Conservation (phyloP, 2,797 vertebrate species). For the Luscinia luscinia region DNA sequence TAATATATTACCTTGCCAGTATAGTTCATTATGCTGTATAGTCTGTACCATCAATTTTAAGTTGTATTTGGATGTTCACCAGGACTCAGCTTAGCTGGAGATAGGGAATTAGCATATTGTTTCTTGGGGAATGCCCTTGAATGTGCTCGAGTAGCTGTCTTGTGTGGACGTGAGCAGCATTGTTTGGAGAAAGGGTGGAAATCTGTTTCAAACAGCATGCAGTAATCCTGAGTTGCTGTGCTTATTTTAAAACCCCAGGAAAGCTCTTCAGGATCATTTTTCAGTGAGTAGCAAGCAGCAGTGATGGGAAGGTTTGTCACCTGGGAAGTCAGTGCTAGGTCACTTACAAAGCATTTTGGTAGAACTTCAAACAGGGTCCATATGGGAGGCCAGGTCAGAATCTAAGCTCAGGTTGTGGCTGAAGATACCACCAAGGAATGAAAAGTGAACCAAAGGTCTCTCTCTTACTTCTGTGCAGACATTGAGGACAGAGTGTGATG, state of each 20-base stretch:
- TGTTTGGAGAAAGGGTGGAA: constrained; percentile 25
- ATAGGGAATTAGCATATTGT: constrained; percentile 78
- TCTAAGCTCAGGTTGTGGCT: not conserved
- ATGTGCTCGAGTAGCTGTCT: constrained; percentile 71
- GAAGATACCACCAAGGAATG: not conserved
- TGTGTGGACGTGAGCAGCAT: constrained; percentile 74
- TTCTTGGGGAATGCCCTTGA: constrained; percentile 87
- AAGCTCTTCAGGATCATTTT: constrained; percentile 62
- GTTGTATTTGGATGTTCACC: constrained; percentile 22
- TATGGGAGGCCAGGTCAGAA: constrained; percentile 46
- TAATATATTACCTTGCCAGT: not conserved
- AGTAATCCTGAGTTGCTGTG: constrained; percentile 32
- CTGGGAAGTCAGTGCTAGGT: constrained; percentile 39
- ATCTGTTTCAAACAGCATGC: constrained; percentile 22
- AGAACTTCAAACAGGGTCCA: constrained; percentile 48
- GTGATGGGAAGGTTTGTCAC: constrained; percentile 38
- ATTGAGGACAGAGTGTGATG: not conserved
- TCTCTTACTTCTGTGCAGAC: not conserved
- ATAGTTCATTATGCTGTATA: constrained; percentile 41
- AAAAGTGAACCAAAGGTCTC: not conserved
- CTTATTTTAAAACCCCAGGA: constrained; percentile 58
- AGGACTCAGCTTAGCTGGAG: constrained; percentile 61
- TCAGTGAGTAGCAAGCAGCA: constrained; percentile 51
- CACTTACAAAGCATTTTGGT: constrained; percentile 40
- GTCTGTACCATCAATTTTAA: constrained; percentile 20